Evolutionary conservation across 1,140 invertebrate species (phyloP), one percentile per base, ranked within the genome.

Genomic region (Idris sp.): DNA sequence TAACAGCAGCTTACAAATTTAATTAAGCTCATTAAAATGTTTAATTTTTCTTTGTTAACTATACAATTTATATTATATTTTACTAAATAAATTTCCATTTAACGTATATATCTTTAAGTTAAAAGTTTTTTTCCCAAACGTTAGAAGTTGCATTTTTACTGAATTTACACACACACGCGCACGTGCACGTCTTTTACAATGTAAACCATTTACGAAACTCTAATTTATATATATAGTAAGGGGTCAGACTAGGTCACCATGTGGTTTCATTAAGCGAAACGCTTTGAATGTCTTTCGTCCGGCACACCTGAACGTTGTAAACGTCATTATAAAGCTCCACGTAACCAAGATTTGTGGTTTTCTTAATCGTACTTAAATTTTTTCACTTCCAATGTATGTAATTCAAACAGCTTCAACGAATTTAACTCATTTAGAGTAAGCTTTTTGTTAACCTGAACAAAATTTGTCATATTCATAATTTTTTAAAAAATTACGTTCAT

Each of bases 281-380:
- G 65, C 59, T 58, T 65, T 62, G 54, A 68, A 65, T 46, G 43
- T 68, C 74, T 68, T 74, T 77, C 75, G 72, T 75, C 58, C 56
- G 58, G 54, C 71, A 74, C 77, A 76, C 74, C 75, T 77, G 75
- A 71, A 68, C 49, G 73, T 43, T 76, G 76, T 79, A 79, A 79
- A 77, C 59, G 78, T 79, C 77, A 71, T 79, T 79, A 79, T 77
- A 74, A 77, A 79, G 61, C 67, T 40, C 53, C 48, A 40, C 41
- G 38, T 75, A 79, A 79, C 62, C 71, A 79, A 77, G 74, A 79
- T 77, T 77, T 77, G 74, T 72, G 65, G 71, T 67, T 65, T 61
- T 49, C 74, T 79, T 74, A 74, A 79, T 74, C 69, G 43, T 19
- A 4, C 28, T 6, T 44, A 41, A 6, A 26, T 76, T 56, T 67